phyloP scores from a whole-genome alignment of 1,140 invertebrate species.

The Euura lappo region DNA sequence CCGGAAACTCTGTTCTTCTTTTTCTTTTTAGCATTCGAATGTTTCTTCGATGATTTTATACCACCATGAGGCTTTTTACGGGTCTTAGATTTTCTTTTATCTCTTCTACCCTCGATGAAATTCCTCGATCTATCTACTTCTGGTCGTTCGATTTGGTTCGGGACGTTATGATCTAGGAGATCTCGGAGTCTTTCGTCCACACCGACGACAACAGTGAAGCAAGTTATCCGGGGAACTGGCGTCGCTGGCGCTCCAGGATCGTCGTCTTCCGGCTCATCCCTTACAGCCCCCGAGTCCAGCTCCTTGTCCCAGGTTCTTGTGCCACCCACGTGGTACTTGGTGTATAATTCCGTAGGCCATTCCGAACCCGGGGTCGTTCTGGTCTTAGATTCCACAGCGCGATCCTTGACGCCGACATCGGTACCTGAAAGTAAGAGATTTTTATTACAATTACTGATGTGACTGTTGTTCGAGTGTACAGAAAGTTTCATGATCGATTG shows the following conservation, averaged over 20 bases:
- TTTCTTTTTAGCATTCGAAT: no score
- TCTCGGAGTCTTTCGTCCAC: no score
- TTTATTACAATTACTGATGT: background rate
- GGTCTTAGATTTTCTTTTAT: no score
- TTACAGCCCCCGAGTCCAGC: background rate
- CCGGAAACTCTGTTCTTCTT: no score
- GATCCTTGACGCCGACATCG: no score
- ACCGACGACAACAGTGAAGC: constrained; percentile 20
- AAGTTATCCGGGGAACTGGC: constrained; percentile 10
- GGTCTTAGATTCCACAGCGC: background rate
- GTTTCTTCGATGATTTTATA: no score
- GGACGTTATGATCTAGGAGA: no score
- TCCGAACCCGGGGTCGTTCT: constrained; percentile 20
- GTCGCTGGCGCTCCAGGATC: background rate
- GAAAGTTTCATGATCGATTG: background rate
- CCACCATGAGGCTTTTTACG: no score
- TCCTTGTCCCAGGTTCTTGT: constrained; percentile 30
- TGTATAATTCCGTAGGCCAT: constrained; percentile 27
- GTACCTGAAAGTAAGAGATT: no score
- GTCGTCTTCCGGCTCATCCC: constrained; percentile 13
- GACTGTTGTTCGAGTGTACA: background rate
- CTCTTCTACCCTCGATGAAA: no score
- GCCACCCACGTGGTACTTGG: constrained; percentile 26
- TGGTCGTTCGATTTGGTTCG: no score
- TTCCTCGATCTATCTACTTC: no score